phyloP scores from a whole-genome alignment of 2,888 invertebrate genomes.

The Gari tellinella region DNA sequence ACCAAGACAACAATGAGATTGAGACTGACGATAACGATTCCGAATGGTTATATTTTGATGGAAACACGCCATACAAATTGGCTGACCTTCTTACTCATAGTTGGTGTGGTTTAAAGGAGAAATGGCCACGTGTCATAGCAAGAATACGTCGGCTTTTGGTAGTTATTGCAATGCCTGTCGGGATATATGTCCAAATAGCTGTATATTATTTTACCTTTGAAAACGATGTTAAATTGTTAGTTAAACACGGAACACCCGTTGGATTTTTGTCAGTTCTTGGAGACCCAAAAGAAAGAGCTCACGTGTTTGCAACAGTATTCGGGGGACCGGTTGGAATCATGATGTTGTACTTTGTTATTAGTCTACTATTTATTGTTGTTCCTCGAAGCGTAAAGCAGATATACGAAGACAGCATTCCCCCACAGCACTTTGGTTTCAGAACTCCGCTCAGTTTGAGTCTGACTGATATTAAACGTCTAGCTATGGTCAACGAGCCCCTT shows the following conservation, averaged over 20 bases:
- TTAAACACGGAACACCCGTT: constrained; percentile 23
- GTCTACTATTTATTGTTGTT: constrained; percentile 31
- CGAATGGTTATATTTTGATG: constrained; percentile 28
- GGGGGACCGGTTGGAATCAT: constrained; percentile 29
- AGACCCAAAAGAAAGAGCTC: constrained; percentile 3
- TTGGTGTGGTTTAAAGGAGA: constrained; percentile 8
- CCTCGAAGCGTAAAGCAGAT: constrained; percentile 29
- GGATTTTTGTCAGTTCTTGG: constrained; percentile 33
- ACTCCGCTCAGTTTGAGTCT: constrained; percentile 32
- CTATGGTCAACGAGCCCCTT: constrained; percentile 33
- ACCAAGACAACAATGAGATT: not conserved
- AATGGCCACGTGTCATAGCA: constrained; percentile 17
- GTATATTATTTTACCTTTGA: constrained; percentile 17
- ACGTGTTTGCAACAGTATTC: constrained; percentile 27
- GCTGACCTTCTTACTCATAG: not conserved
- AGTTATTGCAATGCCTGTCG: constrained; percentile 17
- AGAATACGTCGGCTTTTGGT: constrained; percentile 29
- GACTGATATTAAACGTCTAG: constrained; percentile 24
- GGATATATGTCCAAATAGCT: constrained; percentile 17
- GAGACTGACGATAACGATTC: not conserved
- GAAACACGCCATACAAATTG: constrained; percentile 20
- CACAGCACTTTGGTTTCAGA: not conserved
- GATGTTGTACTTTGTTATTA: constrained; percentile 14
- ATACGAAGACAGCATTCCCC: constrained; percentile 26
- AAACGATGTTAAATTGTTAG: constrained; percentile 1